phyloP scores from a whole-genome alignment of 2,888 invertebrate species.

The Glyphotaelius pellucidus region DNA sequence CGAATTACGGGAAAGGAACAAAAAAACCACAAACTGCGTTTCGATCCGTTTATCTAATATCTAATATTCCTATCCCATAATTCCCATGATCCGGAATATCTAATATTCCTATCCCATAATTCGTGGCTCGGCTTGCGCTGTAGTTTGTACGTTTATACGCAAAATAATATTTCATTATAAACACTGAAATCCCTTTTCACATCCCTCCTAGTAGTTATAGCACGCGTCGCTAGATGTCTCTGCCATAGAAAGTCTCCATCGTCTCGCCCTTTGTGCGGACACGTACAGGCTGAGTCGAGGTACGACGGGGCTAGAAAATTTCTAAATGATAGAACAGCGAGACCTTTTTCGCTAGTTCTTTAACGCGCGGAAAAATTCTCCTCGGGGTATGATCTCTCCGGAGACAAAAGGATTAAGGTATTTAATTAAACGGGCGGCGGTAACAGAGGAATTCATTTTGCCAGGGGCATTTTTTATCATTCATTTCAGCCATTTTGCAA shows the following conservation, averaged over 20 bases:
- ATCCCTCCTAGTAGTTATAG: neutral
- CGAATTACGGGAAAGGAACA: too few relatives aligned
- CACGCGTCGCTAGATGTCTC: neutral
- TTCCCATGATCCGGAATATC: too few relatives aligned
- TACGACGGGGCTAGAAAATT: too few relatives aligned
- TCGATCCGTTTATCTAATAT: too few relatives aligned
- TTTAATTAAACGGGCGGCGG: constrained; percentile 47
- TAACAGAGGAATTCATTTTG: constrained; percentile 27
- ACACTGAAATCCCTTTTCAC: neutral
- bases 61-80: too few relatives aligned
- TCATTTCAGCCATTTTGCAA: constrained; percentile 24
- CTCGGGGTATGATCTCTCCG: constrained; percentile 22
- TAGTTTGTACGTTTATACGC: too few relatives aligned
- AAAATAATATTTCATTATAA: too few relatives aligned
- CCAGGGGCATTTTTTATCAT: constrained; percentile 27
- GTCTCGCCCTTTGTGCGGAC: neutral
- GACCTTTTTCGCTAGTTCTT: constrained; percentile 8
- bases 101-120: too few relatives aligned
- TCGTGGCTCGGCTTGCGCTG: too few relatives aligned
- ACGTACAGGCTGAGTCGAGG: neutral
- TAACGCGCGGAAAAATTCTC: constrained; percentile 31
- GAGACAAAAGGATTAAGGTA: constrained; percentile 48
- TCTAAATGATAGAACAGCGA: neutral
- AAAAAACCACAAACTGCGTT: too few relatives aligned
- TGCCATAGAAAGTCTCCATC: neutral